Conservation (phyloP, 2,888 invertebrate species). For the Anarsia innoxiella region DNA sequence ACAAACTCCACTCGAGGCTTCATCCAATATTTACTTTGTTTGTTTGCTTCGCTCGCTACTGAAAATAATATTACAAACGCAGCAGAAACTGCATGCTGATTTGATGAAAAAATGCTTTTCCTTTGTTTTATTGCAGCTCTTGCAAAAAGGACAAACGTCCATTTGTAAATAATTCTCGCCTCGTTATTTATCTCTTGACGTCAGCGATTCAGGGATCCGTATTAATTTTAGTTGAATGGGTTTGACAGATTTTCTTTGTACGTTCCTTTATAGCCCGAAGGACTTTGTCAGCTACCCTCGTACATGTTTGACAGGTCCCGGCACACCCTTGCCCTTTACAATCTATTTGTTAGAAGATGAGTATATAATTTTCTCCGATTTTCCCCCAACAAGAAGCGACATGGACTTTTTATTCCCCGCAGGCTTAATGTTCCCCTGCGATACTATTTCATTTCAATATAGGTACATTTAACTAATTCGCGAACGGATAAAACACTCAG, state of each 20-base stretch:
- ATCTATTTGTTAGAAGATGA: slow-evolving; percentile 66
- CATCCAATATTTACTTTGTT: slow-evolving; percentile 53
- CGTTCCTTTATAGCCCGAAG: slow-evolving; percentile 40
- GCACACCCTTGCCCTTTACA: slow-evolving; percentile 49
- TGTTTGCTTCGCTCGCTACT: slow-evolving; percentile 24
- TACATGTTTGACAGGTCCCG: slow-evolving; percentile 50
- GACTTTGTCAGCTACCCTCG: slow-evolving; percentile 24
- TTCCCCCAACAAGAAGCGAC: slow-evolving; percentile 45
- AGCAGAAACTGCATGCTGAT: slow-evolving; percentile 22
- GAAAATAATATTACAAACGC: slow-evolving; percentile 28
- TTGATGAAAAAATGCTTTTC: too few relatives aligned
- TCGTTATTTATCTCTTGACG: slow-evolving; percentile 2
- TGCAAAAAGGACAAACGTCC: neutral
- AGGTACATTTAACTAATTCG: too few relatives aligned
- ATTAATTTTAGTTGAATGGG: slow-evolving; percentile 36
- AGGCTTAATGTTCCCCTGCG: slow-evolving; percentile 34
- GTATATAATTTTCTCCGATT: slow-evolving; percentile 64
- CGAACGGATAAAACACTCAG: too few relatives aligned
- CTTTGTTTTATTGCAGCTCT: slow-evolving; percentile 5
- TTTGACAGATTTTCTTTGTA: slow-evolving; percentile 43
- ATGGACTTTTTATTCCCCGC: slow-evolving; percentile 51
- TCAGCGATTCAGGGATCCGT: slow-evolving; percentile 6
- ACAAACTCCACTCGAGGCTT: slow-evolving; percentile 39
- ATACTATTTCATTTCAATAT: slow-evolving; percentile 21
- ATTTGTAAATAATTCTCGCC: slow-evolving; percentile 1